A percentile compares a stretch with the other conserved stretches of the same genome.
phyloP scores from a whole-genome alignment of 92 coral and sea anemone species.

The Zoanthus solanderi region DNA sequence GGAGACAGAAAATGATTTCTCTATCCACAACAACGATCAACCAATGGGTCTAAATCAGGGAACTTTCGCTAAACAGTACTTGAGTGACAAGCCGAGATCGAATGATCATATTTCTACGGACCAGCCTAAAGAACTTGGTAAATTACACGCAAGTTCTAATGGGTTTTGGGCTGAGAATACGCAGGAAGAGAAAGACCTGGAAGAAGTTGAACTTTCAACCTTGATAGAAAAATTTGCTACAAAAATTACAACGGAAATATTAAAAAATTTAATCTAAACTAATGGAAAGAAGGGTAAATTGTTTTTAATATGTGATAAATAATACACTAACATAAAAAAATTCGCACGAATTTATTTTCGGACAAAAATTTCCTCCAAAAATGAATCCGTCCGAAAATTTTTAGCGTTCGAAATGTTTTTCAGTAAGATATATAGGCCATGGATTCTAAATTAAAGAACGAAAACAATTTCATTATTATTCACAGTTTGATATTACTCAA shows the following conservation, averaged over 20 bases:
- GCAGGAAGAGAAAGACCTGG: neutral
- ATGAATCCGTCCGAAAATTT: too few relatives aligned
- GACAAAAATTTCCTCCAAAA: too few relatives aligned
- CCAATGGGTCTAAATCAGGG: neutral
- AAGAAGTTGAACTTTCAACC: neutral
- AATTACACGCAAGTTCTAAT: neutral
- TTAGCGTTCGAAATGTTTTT: too few relatives aligned
- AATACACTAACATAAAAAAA: neutral
- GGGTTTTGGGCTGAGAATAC: neutral
- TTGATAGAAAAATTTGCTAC: conserved; percentile 21
- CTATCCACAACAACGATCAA: neutral
- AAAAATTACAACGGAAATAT: neutral
- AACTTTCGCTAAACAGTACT: neutral
- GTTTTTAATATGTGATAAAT: neutral
- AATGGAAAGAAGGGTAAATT: too few relatives aligned
- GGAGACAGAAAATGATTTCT: neutral
- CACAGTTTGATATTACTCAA: too few relatives aligned
- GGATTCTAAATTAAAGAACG: too few relatives aligned
- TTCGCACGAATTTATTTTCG: too few relatives aligned
- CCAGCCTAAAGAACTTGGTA: neutral
- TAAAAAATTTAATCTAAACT: neutral
- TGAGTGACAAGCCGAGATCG: neutral
- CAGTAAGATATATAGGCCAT: too few relatives aligned
- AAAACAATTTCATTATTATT: too few relatives aligned
- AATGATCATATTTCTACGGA: neutral